A percentile compares a stretch with the other conserved stretches of the same genome.
Conservation (phyloP, 2,113 vertebrate species). For the Oreotrochilus melanogaster region DNA sequence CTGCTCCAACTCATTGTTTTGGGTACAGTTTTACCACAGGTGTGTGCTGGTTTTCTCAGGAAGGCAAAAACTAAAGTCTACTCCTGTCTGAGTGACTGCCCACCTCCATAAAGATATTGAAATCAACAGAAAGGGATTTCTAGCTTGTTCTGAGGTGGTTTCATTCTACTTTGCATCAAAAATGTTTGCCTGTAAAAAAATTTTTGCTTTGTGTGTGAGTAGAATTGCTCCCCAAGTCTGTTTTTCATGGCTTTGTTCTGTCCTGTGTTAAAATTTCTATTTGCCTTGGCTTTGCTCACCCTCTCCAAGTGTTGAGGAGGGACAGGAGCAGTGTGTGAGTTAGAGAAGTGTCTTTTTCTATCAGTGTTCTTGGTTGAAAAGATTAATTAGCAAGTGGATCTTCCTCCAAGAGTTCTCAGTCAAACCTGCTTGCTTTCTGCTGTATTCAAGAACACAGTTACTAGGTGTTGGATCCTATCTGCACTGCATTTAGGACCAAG, state of each 20-base stretch:
- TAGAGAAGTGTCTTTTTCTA: neutral
- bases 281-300: neutral
- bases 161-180: neutral
- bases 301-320: neutral
- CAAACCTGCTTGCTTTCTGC: neutral
- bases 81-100: neutral
- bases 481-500: neutral
- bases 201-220: neutral
- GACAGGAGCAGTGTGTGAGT: neutral
- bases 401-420: neutral
- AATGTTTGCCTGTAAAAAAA: neutral
- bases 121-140: neutral
- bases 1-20: neutral
- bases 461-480: rapidly evolving
- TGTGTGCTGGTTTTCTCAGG: neutral
- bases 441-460: neutral
- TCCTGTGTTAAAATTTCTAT: neutral
- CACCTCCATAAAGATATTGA: neutral
- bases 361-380: neutral
- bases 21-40: neutral
- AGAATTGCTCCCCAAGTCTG: neutral
- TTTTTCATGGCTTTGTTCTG: neutral
- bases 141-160: neutral
- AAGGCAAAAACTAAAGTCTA: neutral
- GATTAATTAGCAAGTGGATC: neutral